Conservation (phyloP, 2,113 vertebrate species). For the Campylomormyrus tamandua region DNA sequence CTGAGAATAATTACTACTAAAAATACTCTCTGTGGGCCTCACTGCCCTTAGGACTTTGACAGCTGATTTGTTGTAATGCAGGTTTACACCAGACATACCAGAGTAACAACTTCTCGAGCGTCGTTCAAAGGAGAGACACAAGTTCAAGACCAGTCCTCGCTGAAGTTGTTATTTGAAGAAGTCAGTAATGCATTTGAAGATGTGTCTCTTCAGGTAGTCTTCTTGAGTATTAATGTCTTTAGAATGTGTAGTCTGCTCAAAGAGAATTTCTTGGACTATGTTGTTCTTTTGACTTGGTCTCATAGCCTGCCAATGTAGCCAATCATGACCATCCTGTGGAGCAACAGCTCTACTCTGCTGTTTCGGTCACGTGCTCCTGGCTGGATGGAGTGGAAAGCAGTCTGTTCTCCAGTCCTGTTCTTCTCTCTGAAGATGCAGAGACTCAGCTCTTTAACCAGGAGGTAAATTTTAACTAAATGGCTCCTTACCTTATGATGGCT, state of each 20-base stretch:
- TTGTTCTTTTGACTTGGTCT: neutral
- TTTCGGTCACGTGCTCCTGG: slow-evolving; percentile 74
- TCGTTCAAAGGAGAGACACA: slow-evolving; percentile 65
- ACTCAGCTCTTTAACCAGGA: slow-evolving; percentile 73
- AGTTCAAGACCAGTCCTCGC: slow-evolving; percentile 59
- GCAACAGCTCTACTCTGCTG: slow-evolving; percentile 72
- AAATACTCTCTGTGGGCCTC: neutral
- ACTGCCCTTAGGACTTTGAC: neutral
- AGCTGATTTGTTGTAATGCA: slow-evolving; percentile 38
- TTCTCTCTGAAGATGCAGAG: slow-evolving; percentile 71
- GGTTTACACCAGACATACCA: slow-evolving; percentile 71
- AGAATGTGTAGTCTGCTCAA: neutral
- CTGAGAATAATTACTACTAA: neutral
- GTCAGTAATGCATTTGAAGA: slow-evolving; percentile 74
- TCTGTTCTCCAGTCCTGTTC: slow-evolving; percentile 65
- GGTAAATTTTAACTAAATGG: slow-evolving; percentile 46
- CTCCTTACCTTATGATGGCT: neutral
- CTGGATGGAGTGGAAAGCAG: slow-evolving; percentile 76
- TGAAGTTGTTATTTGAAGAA: slow-evolving; percentile 65
- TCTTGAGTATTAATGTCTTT: neutral
- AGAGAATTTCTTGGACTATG: neutral
- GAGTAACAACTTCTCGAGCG: slow-evolving; percentile 60
- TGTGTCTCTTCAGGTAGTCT: slow-evolving; percentile 61
- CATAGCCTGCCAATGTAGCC: slow-evolving; percentile 51
- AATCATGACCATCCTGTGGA: slow-evolving; percentile 61